A percentile compares a stretch with the other conserved stretches of the same genome.
Conservation (phyloP, 2,888 invertebrate genomes). For the Lamellibrachia satsuma region DNA sequence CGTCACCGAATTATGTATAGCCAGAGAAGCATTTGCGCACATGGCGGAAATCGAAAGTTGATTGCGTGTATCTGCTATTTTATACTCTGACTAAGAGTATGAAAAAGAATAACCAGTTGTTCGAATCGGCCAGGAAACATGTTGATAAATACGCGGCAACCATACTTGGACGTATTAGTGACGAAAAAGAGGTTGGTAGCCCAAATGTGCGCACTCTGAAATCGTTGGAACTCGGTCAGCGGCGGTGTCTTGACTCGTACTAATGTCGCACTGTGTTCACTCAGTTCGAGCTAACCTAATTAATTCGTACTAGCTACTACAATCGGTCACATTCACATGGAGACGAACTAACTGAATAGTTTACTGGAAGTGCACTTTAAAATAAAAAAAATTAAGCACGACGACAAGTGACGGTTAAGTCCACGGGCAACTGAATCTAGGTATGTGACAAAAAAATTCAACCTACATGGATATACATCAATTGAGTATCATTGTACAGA, state of each 20-base stretch:
- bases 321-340: too few species aligned
- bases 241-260: background rate
- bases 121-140: background rate
- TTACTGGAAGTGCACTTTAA: too few species aligned
- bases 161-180: background rate
- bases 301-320: too few species aligned
- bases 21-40: background rate
- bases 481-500: too few species aligned
- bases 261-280: background rate
- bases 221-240: background rate
- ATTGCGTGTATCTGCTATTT: background rate
- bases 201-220: background rate
- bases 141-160: background rate
- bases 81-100: background rate
- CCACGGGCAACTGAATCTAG: too few species aligned
- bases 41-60: slow-evolving; percentile 13
- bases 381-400: too few species aligned
- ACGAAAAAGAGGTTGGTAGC: background rate
- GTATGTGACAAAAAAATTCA: too few species aligned
- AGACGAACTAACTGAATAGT: too few species aligned
- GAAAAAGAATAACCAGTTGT: slow-evolving; percentile 5
- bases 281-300: too few species aligned
- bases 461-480: too few species aligned
- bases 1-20: background rate
- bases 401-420: too few species aligned